phyloP scores from a whole-genome alignment of 53 echinoderm and acorn worm species.

The Temnopleurus reevesii region DNA sequence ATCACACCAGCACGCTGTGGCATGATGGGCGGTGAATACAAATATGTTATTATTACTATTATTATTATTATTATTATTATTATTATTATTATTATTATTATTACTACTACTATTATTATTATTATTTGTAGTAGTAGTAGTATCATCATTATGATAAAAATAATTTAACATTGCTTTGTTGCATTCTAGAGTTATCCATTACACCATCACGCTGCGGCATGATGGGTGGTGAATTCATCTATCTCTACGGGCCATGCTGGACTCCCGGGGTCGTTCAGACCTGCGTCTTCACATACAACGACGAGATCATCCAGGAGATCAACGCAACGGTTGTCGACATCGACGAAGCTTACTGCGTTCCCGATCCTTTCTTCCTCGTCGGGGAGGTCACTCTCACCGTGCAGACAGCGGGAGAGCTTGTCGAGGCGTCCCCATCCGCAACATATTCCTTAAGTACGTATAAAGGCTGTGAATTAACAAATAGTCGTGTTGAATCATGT shows the following conservation, averaged over 20 bases:
- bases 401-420: background rate
- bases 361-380: conserved; percentile 83
- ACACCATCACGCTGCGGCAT: conserved; percentile 64
- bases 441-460: conserved; percentile 32
- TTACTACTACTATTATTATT: too few relatives aligned
- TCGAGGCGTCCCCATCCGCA: background rate
- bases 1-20: conserved; percentile 51
- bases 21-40: conserved; percentile 71
- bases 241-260: conserved; percentile 71
- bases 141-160: too few relatives aligned
- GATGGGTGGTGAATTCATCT: conserved; percentile 74
- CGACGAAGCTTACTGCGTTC: conserved; percentile 75
- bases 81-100: too few relatives aligned
- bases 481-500: too few relatives aligned
- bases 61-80: too few relatives aligned
- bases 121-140: too few relatives aligned
- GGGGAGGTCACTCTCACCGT: conserved; percentile 68
- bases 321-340: conserved; percentile 34
- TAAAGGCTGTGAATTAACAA: too few relatives aligned
- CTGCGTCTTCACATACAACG: conserved; percentile 62
- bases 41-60: too few relatives aligned
- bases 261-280: background rate
- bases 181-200: too few relatives aligned
- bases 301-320: conserved; percentile 52
- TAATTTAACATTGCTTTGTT: too few relatives aligned